A percentile compares a stretch with the other conserved stretches of the same genome.
These are phyloP conservation scores for Ditula angustiorana DNA, from an alignment of 2,888 invertebrate species.

Conservation along the genomic window DNA sequence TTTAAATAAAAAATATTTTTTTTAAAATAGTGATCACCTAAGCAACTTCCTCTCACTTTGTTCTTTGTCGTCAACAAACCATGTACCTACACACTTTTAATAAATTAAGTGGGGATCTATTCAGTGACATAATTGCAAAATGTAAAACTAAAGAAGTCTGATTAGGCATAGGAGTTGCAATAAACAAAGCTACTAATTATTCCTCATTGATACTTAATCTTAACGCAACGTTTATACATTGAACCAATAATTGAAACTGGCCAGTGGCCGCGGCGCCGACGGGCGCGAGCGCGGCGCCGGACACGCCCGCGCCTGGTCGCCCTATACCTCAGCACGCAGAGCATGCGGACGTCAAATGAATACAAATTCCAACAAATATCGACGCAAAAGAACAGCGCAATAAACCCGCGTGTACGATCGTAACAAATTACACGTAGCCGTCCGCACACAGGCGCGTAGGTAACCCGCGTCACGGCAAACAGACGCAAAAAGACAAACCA, in stretches of 20 bases:
- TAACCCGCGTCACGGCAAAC: slow-evolving; percentile 54
- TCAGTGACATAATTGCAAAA: no score
- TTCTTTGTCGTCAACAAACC: no score
- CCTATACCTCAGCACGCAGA: not conserved
- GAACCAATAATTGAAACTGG: not conserved
- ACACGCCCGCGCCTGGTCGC: slow-evolving; percentile 7
- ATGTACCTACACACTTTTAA: no score
- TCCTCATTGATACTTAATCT: no score
- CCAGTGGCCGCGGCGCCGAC: not conserved
- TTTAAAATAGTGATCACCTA: no score
- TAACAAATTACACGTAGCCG: slow-evolving; percentile 16
- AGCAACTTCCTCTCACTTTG: no score
- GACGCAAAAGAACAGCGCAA: slow-evolving; percentile 24
- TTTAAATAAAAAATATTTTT: no score
- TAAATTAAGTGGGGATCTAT: no score
- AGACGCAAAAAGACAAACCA: slow-evolving; percentile 69
- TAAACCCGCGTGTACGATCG: slow-evolving; percentile 1
- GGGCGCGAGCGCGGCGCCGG: not conserved
- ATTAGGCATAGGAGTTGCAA: no score
- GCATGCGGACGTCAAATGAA: not conserved
- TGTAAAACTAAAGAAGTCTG: no score
- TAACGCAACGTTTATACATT: no score
- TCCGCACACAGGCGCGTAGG: slow-evolving; percentile 45
- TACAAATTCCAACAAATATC: not conserved
- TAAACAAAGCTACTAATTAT: no score